Evolutionary conservation across 2,113 vertebrate genomes (phyloP), one percentile per base, ranked within the genome.

Genomic region (Podarcis muralis): DNA sequence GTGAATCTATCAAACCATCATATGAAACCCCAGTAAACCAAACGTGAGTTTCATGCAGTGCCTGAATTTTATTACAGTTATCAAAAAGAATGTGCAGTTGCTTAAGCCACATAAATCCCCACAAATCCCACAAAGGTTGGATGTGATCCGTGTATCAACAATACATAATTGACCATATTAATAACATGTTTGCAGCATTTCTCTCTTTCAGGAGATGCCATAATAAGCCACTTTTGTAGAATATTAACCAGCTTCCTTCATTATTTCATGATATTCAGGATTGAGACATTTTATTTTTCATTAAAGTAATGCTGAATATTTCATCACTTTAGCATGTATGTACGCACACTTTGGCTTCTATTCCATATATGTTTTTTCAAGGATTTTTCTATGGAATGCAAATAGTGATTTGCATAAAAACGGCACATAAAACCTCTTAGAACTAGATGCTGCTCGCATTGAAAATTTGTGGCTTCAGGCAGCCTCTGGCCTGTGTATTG

Each of bases 301-400:
- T 30, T 68, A 80, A 81, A 59, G 30, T 12, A 85, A 86, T 92
- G 88, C 76, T 68, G 90, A 94, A 90, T 72, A 23, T 2, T 6
- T 40, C 16, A 79, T 83, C 87, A 68, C 53, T 81, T 91, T 88
- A 1, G 0, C 32, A 91, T 88, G 6, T 13, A 71, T 87, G 84
- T n/a, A 43, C 11, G 84, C 68, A 87, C 66, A 72, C 48, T 85
- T 81, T 53, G 23, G 0, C 0, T 0, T 32, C 48, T 53, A 53
- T 53, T 53, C 48, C 11, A 53, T 53, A 87, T 90, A 0, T 4
- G 66, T 65, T 90, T 87, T 65, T 85, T 66, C 87, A 76, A 20
- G 48, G 2, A 92, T 1, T 0, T 81, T 5, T 25, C 40, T 83
- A 88, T 79, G 62, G 0, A 40, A 27, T 13, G 15, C 0, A 12